Base-by-base conservation (phyloP, 2,113 vertebrate species). In the Odocoileus virginianus region DNA sequence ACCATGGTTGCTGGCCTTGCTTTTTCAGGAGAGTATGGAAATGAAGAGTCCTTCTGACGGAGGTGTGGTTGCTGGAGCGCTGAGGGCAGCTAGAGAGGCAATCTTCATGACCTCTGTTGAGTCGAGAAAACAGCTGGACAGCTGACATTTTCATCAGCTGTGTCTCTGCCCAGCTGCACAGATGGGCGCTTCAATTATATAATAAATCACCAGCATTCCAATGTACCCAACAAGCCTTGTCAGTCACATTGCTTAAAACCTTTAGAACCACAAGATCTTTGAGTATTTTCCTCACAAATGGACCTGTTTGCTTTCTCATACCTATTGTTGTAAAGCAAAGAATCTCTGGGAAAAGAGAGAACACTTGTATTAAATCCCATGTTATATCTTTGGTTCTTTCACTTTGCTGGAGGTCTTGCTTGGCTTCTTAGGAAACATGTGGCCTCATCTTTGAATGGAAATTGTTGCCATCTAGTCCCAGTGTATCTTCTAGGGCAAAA, bases 171-270 rank as follows among this genome's bases (percentile, higher is more conserved):
- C 86, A 94, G 89, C 64, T 96, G 82, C 93, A 93, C 96, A 97
- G 97, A 96, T 96, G 94, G 94, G n/a, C 45, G 79, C 57, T 95
- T 94, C 91, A 96, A 96, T 96, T 92, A 96, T 94, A 92, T 96
- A 97, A 98, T 97, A 97, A 97, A 97, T 97, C 94, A 98, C 78
- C 81, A 92, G 88, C 87, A 97, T 96, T 97, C 88, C 67, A 95
- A 82, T 83, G 74, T 96, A 94, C 91, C 43, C 86, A 95, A 88
- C 78, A 97, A 89, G 86, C 21, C 21, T 43, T 47, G 60, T 94
- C 91, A 91, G 88, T 94, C 91, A 61, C 64, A 28, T 83, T 67
- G 91, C 86, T 88, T 89, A 89, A 89, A 97, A 82, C 28, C 14
- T 96, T 98, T 57, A 89, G 64, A 83, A 82, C 83, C 91, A 87